A percentile compares a stretch with the other conserved stretches of the same genome.
phyloP scores from a whole-genome alignment of 2,113 vertebrate genomes.

The Mesocricetus auratus region DNA sequence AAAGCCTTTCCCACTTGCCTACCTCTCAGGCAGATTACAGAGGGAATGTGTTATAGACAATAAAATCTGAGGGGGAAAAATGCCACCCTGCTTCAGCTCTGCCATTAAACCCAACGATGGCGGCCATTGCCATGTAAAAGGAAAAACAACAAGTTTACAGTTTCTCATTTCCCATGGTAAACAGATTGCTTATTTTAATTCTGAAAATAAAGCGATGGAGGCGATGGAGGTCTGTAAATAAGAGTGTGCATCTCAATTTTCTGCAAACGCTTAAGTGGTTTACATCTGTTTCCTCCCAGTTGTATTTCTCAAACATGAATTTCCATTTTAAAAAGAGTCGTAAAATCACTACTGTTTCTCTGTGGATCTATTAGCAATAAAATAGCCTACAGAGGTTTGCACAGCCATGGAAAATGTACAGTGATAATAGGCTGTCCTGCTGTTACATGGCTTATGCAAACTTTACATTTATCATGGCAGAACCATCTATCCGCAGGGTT shows the following conservation, averaged over 20 bases:
- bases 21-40: constrained; percentile 83
- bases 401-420: constrained; percentile 94
- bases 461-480: constrained; percentile 92
- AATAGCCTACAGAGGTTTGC: constrained; percentile 94
- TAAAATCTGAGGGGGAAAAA: constrained; percentile 83
- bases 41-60: constrained; percentile 84
- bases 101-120: constrained; percentile 85
- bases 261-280: constrained; percentile 92
- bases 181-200: constrained; percentile 92
- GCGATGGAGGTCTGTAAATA: constrained; percentile 91
- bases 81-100: constrained; percentile 80
- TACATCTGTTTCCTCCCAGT: constrained; percentile 93
- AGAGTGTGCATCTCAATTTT: constrained; percentile 91
- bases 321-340: constrained; percentile 94
- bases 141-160: constrained; percentile 88
- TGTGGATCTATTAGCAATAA: constrained; percentile 94
- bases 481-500: constrained; percentile 92
- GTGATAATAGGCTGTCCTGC: constrained; percentile 94
- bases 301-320: constrained; percentile 94
- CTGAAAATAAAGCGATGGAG: constrained; percentile 89
- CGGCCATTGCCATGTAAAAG: constrained; percentile 84
- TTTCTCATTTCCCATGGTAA: constrained; percentile 89
- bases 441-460: constrained; percentile 94
- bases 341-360: constrained; percentile 94
- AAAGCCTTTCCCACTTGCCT: constrained; percentile 84